Percentiles rank a stretch among this genome's conserved stretches.
Evolutionary conservation across 2,113 vertebrate species (phyloP).

Genomic region (Chlorocebus sabaeus): DNA sequence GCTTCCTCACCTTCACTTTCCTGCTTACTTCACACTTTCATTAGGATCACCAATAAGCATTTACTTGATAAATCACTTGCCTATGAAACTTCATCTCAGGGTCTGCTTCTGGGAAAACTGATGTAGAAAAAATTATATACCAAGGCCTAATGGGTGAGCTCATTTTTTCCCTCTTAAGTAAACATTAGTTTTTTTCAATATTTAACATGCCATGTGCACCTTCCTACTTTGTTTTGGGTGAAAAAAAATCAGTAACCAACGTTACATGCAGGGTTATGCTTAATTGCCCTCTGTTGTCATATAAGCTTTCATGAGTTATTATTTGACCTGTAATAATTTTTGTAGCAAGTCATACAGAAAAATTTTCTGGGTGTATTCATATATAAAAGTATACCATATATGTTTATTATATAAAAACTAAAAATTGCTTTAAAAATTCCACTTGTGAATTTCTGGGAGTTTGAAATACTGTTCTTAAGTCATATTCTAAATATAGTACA

Average conservation of each 20-base stretch:
- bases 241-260: background rate
- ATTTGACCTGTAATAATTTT: background rate
- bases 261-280: background rate
- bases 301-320: background rate
- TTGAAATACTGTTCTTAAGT: slow-evolving; percentile 33
- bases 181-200: background rate
- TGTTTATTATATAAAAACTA: background rate
- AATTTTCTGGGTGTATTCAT: background rate
- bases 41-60: background rate
- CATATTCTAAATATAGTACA: slow-evolving; percentile 40
- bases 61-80: background rate
- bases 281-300: background rate
- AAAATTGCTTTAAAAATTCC: background rate
- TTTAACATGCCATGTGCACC: background rate
- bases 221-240: background rate
- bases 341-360: background rate
- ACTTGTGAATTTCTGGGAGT: slow-evolving; percentile 16
- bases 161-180: background rate
- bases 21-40: background rate
- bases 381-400: background rate
- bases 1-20: background rate
- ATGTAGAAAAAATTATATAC: background rate
- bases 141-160: background rate
- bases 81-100: background rate
- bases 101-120: background rate